Evolutionary conservation across 2,113 vertebrate genomes (phyloP).

Genomic region (Ciconia maguari): DNA sequence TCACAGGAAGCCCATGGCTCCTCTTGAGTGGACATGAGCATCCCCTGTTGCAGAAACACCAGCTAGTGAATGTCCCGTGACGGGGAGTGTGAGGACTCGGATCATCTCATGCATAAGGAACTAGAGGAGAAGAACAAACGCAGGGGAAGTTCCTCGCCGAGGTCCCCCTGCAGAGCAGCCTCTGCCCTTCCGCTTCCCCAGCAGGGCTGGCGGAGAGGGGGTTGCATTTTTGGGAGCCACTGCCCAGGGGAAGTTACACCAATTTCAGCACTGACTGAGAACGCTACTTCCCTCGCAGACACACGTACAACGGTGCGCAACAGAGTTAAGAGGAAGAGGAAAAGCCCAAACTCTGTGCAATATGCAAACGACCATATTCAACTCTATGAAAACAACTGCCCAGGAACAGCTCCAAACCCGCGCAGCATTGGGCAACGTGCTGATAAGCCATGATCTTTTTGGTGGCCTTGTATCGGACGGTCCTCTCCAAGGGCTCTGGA

Average conservation of each 20-base stretch:
- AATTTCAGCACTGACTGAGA: not conserved
- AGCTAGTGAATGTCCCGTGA: not conserved
- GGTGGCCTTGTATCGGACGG: not conserved
- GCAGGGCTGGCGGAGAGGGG: not conserved
- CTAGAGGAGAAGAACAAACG: not conserved
- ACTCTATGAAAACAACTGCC: not conserved
- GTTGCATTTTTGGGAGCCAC: not conserved
- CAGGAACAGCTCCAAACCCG: not conserved
- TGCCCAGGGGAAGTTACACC: slow-evolving; percentile 14
- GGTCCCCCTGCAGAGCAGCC: not conserved
- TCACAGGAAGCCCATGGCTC: not conserved
- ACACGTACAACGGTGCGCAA: not conserved
- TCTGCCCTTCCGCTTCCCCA: not conserved
- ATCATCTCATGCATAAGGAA: not conserved
- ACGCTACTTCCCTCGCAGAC: not conserved
- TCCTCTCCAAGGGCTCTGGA: not conserved
- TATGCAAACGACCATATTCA: not conserved
- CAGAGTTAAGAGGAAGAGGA: slow-evolving; percentile 27
- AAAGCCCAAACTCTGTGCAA: not conserved
- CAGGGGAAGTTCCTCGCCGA: not conserved
- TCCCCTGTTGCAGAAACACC: not conserved
- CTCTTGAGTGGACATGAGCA: not conserved
- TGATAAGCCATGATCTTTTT: not conserved
- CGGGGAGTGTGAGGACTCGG: not conserved
- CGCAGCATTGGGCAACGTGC: accelerated